These are phyloP conservation scores for Dendrophyllia cribrosa DNA, from an alignment of 64 coral and sea anemone species.

Conservation along the genomic window DNA sequence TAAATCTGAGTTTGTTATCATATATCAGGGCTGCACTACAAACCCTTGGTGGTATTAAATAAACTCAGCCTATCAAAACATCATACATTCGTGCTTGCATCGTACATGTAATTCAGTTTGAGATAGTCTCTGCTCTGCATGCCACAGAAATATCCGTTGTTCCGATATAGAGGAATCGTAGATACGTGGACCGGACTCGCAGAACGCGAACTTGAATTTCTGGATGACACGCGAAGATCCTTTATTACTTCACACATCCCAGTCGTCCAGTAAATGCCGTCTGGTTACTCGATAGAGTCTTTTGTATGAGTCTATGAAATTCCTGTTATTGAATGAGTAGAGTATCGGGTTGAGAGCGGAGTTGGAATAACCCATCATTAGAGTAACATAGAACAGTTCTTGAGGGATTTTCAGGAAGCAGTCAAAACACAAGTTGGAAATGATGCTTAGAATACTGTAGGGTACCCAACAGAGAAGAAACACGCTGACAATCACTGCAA, in stretches of 20 bases:
- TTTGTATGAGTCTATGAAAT: slow-evolving; percentile 72
- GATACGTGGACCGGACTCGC: neutral
- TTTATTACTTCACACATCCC: neutral
- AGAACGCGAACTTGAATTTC: neutral
- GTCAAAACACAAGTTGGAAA: neutral
- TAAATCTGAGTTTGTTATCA: too few species aligned
- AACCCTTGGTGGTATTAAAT: too few species aligned
- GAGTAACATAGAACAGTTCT: slow-evolving; percentile 21
- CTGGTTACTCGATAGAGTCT: slow-evolving; percentile 30
- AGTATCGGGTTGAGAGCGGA: slow-evolving; percentile 84
- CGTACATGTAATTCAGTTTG: too few species aligned
- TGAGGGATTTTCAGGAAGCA: neutral
- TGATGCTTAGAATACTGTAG: slow-evolving; percentile 62
- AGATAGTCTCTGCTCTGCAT: too few species aligned
- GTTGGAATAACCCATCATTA: slow-evolving; percentile 80
- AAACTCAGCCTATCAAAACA: too few species aligned
- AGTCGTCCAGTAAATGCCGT: neutral
- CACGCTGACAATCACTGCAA: slow-evolving; percentile 68
- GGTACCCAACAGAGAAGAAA: slow-evolving; percentile 86
- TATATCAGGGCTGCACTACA: too few species aligned
- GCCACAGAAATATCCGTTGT: too few species aligned
- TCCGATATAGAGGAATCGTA: neutral
- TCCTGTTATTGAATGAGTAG: slow-evolving; percentile 89
- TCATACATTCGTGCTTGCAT: too few species aligned
- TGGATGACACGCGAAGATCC: neutral